These are phyloP conservation scores for Sinella curviseta DNA, from an alignment of 1,140 invertebrate species.

Conservation along the genomic window DNA sequence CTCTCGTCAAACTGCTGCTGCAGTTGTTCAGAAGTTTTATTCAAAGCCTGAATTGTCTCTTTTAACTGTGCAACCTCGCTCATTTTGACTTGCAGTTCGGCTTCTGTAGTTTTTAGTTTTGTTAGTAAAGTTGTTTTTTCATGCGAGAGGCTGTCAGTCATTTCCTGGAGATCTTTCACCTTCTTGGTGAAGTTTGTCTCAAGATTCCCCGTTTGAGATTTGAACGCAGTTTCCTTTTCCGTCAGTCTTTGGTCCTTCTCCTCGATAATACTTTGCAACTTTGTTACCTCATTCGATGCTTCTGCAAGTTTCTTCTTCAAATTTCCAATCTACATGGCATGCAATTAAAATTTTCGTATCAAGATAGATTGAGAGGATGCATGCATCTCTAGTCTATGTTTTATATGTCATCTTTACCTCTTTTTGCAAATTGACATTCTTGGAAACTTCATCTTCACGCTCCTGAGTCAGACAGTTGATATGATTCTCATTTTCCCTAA, in stretches of 20 bases:
- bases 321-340: neutral
- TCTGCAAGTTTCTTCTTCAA: neutral
- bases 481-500: neutral
- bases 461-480: neutral
- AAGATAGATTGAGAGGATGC: no score
- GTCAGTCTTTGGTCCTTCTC: neutral
- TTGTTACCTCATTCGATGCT: neutral
- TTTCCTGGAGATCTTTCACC: neutral
- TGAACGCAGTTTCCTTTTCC: neutral
- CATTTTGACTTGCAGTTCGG: slow-evolving; percentile 3
- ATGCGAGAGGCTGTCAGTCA: neutral
- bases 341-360: no score
- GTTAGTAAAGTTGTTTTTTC: neutral
- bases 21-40: neutral
- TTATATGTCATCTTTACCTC: slow-evolving; percentile 10
- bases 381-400: no score
- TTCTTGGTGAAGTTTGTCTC: neutral
- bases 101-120: slow-evolving; percentile 28
- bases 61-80: neutral
- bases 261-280: neutral
- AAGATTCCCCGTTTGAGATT: neutral
- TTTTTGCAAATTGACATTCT: neutral
- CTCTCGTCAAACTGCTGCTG: slow-evolving; percentile 26
- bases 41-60: slow-evolving; percentile 23
- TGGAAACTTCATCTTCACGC: neutral